Percentiles rank a stretch among this genome's conserved stretches.
Evolutionary conservation across 1,140 invertebrate species (phyloP).

Genomic region (Achroia grisella): DNA sequence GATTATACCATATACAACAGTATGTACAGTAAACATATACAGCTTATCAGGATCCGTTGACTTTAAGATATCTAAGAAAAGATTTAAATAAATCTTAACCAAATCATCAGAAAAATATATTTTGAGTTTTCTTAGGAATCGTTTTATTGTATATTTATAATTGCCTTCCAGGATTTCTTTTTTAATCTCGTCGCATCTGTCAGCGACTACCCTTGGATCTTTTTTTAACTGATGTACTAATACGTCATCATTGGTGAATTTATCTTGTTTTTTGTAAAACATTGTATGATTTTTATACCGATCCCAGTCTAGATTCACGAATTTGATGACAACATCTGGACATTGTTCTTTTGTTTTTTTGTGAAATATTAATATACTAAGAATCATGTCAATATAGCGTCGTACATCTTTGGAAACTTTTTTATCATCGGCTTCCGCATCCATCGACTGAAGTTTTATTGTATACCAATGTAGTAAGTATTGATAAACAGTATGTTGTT

Average conservation of each 20-base stretch:
- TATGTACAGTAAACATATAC: neutral
- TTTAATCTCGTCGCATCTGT: constrained; percentile 17
- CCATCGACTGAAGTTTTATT: neutral
- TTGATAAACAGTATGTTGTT: constrained; percentile 22
- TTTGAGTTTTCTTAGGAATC: constrained; percentile 34
- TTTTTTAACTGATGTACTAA: constrained; percentile 31
- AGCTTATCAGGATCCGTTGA: neutral
- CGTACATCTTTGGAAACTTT: neutral
- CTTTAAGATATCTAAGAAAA: constrained; percentile 18
- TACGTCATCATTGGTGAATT: constrained; percentile 13
- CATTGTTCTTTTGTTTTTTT: constrained; percentile 21
- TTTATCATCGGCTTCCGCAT: neutral
- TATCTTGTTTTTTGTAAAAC: constrained; percentile 10
- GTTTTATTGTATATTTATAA: constrained; percentile 10
- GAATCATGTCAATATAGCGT: neutral
- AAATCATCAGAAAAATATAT: constrained; percentile 46
- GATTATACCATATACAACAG: constrained; percentile 31
- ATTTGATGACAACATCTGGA: constrained; percentile 29
- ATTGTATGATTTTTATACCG: constrained; percentile 12
- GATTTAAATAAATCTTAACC: constrained; percentile 20
- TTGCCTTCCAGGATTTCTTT: constrained; percentile 4
- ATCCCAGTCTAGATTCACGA: constrained; percentile 22
- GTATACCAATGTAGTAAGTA: constrained; percentile 16
- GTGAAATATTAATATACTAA: neutral
- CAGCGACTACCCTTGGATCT: constrained; percentile 21